Percentiles rank a stretch among this genome's conserved stretches.
Evolutionary conservation across 2,888 invertebrate species (phyloP).

Genomic region (Euzetes globulus): DNA sequence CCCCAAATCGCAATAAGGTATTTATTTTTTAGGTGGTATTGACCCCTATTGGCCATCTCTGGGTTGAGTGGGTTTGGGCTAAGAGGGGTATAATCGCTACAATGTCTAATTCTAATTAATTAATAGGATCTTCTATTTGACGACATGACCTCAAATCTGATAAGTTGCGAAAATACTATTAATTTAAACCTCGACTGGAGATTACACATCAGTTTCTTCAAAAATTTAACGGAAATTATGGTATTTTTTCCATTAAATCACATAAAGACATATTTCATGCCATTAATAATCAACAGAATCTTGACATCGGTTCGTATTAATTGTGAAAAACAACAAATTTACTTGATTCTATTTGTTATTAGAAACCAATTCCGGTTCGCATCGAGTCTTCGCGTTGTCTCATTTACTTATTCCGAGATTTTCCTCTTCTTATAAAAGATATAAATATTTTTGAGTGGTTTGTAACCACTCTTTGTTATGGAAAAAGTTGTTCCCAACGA

Average conservation of each 20-base stretch:
- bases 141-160: neutral
- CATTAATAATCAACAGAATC: neutral
- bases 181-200: neutral
- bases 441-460: neutral
- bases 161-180: neutral
- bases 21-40: no score
- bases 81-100: no score
- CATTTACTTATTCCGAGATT: neutral
- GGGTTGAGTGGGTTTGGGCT: no score
- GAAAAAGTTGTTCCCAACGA: slow-evolving; percentile 4
- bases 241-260: neutral
- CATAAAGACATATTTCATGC: neutral
- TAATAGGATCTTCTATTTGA: neutral
- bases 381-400: neutral
- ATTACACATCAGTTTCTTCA: neutral
- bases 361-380: neutral
- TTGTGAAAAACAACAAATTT: no score
- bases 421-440: neutral
- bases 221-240: neutral
- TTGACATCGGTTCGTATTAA: neutral
- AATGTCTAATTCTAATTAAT: no score
- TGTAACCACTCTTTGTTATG: neutral
- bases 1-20: neutral
- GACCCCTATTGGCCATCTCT: no score
- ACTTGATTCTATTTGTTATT: neutral